Evolutionary conservation across 2,888 invertebrate species (phyloP), one percentile per base, ranked within the genome.

Genomic region (Plagiodera versicolora): DNA sequence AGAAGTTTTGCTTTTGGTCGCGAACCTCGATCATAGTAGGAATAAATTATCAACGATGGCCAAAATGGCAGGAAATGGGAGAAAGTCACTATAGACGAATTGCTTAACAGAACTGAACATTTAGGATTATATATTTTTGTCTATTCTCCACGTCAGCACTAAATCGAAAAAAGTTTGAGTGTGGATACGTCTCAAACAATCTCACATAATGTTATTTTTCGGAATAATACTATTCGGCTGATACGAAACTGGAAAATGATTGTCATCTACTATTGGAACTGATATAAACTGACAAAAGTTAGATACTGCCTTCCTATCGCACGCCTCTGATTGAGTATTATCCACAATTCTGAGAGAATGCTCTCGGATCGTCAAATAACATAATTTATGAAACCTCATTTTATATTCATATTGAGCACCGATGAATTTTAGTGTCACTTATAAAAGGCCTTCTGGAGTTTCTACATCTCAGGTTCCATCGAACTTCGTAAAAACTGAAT

Each of bases 51-150:
- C 47, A 46, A 47, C 47, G 46, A 17, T 53, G 44, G 47, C 54
- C 48, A 52, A 53, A 58, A 52, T 53, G 52, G 47, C 47, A 47
- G 52, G 53, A 53, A 58, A 58, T 53, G 52, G 47, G 53, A 52
- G 53, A 46, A 58, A 58, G 58, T 58, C 47, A 58, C 51, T 51
- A 58, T 52, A 58, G 58, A 58, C 53, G 47, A 58, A 58, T 58
- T 52, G 58, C 58, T 32, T 4, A 11, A 32, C 32, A 11, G 32
- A 8, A 32, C 32, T 32, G 32, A 3, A 11, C 11, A n/a, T 32
- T 11, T 4, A 10, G 32, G 10, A 11, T 11, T 8, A 32, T 2
- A 32, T 2, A 32, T 9, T 32, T 32, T 32, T 28, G 8, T 28
- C 28, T 32, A 9, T n/a, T n/a, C n/a, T n/a, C n/a, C n/a, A n/a